A percentile compares a stretch with the other conserved stretches of the same genome.
phyloP scores from a whole-genome alignment of 2,797 vertebrate species.

The Acipenser ruthenus region DNA sequence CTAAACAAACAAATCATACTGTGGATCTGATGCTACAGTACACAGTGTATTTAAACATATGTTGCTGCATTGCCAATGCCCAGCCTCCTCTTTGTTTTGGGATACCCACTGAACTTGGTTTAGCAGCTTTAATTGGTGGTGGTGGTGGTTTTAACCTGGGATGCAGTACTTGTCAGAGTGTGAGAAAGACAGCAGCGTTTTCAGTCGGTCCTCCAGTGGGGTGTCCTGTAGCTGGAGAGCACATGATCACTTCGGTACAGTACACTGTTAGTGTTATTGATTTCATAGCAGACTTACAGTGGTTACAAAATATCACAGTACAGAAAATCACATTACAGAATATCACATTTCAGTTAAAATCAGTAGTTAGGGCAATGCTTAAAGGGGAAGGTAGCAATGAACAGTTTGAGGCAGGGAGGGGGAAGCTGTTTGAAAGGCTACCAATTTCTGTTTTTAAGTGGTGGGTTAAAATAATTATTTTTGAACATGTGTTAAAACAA shows the following conservation, averaged over 20 bases:
- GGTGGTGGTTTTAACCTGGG: no score
- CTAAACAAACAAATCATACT: not conserved
- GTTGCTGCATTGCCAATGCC: not conserved
- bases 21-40: not conserved
- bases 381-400: no score
- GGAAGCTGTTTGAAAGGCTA: no score
- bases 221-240: constrained; percentile 1
- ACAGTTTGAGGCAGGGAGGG: no score
- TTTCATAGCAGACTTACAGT: not conserved
- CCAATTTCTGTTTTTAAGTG: no score
- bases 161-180: not conserved
- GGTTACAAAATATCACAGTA: not conserved
- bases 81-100: no score
- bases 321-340: not conserved
- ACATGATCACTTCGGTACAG: constrained; percentile 7
- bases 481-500: no score
- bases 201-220: not conserved
- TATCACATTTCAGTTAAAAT: not conserved
- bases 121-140: not conserved
- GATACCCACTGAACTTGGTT: not conserved
- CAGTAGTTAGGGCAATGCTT: not conserved
- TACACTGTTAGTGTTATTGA: constrained; percentile 1
- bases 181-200: not conserved
- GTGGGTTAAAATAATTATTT: no score
- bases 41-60: not conserved